Evolutionary conservation across 2,888 invertebrate genomes (phyloP), one percentile per base, ranked within the genome.

Genomic region (Ormyrus rosae): DNA sequence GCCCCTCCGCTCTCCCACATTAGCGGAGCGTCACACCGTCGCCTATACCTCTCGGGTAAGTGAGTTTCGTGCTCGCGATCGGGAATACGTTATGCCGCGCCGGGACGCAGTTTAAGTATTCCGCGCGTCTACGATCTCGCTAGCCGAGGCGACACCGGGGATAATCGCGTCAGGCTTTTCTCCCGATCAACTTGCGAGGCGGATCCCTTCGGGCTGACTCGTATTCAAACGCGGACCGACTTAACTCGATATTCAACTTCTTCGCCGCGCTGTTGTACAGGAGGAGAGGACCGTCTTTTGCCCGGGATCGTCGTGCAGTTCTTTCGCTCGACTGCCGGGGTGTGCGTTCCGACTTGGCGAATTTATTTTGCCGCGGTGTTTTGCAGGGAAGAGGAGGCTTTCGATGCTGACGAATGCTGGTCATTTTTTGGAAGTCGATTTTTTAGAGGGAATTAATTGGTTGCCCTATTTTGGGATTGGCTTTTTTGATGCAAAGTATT

Each of bases 41-140:
- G 34, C 34, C 34, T 34, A 34, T 0, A 0, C 34, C 34, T 19
- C 19, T 19, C 19, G 19, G 34, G 34, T 34, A 34, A 34, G 34
- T 34, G 34, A 34, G 34, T 13, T 8, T 51, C 85, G 45, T 2
- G 5, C n/a, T 5, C 46, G 5, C 5, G 63, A 45, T 34, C 45
- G 13, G 13, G 88, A 90, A 89, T 90, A 89, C 88, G 88, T 90
- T 89, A 90, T 89, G 89, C 88, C 88, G 60, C 60, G 60, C 19
- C 60, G 5, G 19, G 65, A 34, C 48, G 77, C 34, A 76, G 84
- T 87, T 89, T 89, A 87, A 86, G 88, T 88, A 89, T 89, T 89
- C 89, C 84, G 82, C 83, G 86, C 87, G 85, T 86, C 77, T 60
- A 61, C 11, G 51, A 7, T 19, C 19, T 34, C 19, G 45, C 9